phyloP scores from a whole-genome alignment of 2,888 invertebrate genomes.

The Prenolepis imparis region DNA sequence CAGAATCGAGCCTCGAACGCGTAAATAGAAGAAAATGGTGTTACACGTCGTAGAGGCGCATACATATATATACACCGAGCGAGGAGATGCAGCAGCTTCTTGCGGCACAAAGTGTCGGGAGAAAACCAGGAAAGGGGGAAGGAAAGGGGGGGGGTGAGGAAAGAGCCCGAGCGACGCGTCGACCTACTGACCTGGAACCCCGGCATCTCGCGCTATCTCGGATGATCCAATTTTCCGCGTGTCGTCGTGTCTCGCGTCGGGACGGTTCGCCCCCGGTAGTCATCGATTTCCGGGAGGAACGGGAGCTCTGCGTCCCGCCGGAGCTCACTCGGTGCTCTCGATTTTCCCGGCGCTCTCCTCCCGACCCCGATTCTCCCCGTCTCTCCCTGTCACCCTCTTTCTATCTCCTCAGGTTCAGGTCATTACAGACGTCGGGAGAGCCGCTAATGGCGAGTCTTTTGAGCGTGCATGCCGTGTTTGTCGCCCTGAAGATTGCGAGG shows the following conservation, averaged over 20 bases:
- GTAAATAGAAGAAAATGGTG: neutral
- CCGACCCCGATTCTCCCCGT: too few species aligned
- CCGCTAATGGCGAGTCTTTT: neutral
- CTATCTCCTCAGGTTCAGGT: neutral
- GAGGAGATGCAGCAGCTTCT: slow-evolving; percentile 12
- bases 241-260: slow-evolving; percentile 50
- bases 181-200: slow-evolving; percentile 59
- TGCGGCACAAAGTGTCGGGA: neutral
- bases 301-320: slow-evolving; percentile 36
- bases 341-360: neutral
- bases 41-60: too few species aligned
- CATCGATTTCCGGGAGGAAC: slow-evolving; percentile 59
- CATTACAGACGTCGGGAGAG: neutral
- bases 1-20: neutral
- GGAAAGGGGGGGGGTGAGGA: neutral
- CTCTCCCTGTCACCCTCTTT: neutral
- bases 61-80: too few species aligned
- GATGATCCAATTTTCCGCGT: slow-evolving; percentile 62
- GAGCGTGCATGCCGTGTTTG: neutral
- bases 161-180: too few species aligned
- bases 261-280: slow-evolving; percentile 52
- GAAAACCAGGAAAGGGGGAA: neutral
- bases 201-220: slow-evolving; percentile 52
- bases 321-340: slow-evolving; percentile 22
- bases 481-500: slow-evolving; percentile 27